A percentile compares a stretch with the other conserved stretches of the same genome.
Conservation (phyloP, 2,113 vertebrate genomes). For the Vulpes vulpes region DNA sequence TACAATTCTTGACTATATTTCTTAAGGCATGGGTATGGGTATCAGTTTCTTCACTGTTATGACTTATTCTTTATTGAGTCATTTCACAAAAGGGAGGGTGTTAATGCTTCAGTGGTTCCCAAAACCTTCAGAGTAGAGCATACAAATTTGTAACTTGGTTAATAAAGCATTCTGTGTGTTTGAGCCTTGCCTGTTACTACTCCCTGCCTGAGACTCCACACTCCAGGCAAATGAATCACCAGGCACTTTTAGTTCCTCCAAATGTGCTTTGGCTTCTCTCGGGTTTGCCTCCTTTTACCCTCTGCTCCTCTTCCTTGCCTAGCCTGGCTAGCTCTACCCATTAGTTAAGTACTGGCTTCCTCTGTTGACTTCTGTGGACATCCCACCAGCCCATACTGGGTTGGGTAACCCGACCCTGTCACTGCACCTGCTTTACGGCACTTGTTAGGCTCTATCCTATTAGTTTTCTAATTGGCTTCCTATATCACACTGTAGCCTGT, state of each 20-base stretch:
- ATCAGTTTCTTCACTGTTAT: not conserved
- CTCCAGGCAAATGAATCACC: not conserved
- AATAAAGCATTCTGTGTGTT: not conserved
- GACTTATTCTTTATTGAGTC: not conserved
- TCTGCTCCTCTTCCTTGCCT: not conserved
- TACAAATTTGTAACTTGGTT: not conserved
- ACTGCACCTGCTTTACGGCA: not conserved
- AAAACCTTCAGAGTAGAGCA: not conserved
- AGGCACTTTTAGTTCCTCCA: not conserved
- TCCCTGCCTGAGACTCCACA: not conserved
- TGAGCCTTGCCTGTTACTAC: not conserved
- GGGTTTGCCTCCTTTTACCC: not conserved
- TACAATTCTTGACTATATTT: not conserved
- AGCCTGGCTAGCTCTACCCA: not conserved
- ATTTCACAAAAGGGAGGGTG: not conserved
- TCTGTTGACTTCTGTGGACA: not conserved
- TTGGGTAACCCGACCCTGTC: not conserved
- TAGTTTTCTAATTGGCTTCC: not conserved
- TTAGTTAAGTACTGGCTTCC: not conserved
- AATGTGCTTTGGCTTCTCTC: not conserved
- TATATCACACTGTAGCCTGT: not conserved
- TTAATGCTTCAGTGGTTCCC: not conserved
- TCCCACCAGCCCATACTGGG: not conserved
- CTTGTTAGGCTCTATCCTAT: not conserved
- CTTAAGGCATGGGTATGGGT: not conserved